Percentiles rank a stretch among this genome's conserved stretches.
phyloP scores from a whole-genome alignment of 2,797 vertebrate species.

The Nasua narica region DNA sequence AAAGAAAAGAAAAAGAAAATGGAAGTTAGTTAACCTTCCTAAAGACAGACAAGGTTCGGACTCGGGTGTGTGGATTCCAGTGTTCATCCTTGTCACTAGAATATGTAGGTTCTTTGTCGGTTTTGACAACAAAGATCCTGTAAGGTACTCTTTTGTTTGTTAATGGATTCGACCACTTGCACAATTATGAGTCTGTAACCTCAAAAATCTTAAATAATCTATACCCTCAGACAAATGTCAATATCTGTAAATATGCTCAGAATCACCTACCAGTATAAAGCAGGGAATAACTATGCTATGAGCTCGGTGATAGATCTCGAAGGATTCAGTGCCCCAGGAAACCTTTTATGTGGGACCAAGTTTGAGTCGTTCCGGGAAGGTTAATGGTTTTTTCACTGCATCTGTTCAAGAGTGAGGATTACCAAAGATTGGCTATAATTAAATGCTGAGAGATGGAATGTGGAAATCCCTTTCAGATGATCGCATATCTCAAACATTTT shows the following conservation, averaged over 20 bases:
- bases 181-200: not conserved
- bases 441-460: conserved; percentile 19
- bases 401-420: not conserved
- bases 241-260: conserved; percentile 14
- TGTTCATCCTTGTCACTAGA: not conserved
- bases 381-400: not conserved
- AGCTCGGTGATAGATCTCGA: not conserved
- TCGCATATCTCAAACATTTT: conserved; percentile 18
- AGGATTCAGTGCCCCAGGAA: not conserved
- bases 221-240: conserved; percentile 14
- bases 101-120: not conserved
- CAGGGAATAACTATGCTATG: not conserved
- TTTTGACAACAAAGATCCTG: not conserved
- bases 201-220: not conserved
- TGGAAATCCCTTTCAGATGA: conserved; percentile 20
- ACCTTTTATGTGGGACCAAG: not conserved
- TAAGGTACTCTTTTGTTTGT: not conserved
- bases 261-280: not conserved
- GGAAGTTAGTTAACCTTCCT: not conserved
- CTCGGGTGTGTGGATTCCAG: not conserved
- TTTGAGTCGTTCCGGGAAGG: not conserved
- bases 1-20: not conserved
- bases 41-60: not conserved
- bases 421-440: not conserved
- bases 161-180: not conserved